Conservation (phyloP, 1,140 invertebrate genomes). For the Heliconius hewitsoni region DNA sequence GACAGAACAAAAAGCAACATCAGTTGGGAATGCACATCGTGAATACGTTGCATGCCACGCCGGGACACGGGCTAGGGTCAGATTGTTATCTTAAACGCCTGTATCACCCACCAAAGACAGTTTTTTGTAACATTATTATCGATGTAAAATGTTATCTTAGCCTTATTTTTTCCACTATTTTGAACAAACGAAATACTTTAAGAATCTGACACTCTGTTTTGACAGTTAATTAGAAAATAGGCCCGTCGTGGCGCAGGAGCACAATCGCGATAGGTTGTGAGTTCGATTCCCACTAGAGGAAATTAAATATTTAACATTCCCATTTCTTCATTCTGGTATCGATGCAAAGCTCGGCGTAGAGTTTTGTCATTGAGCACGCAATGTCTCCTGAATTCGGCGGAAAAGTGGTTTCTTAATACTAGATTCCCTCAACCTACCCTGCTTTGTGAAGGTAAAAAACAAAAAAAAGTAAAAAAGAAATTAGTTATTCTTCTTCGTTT, state of each 20-base stretch:
- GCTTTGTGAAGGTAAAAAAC: too few relatives aligned
- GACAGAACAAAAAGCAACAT: conserved; percentile 49
- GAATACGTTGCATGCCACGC: conserved; percentile 72
- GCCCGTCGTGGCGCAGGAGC: too few relatives aligned
- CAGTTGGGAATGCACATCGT: conserved; percentile 68
- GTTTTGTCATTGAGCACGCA: too few relatives aligned
- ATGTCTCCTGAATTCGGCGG: too few relatives aligned
- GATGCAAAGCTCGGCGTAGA: too few relatives aligned
- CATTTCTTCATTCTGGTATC: too few relatives aligned
- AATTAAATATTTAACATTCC: too few relatives aligned
- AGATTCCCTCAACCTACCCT: too few relatives aligned
- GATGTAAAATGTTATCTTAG: conserved; percentile 61
- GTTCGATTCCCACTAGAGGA: too few relatives aligned
- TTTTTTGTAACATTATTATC: conserved; percentile 76
- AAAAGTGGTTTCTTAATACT: too few relatives aligned
- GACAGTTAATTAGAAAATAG: conserved; percentile 14
- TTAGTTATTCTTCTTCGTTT: not conserved
- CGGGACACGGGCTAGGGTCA: conserved; percentile 69
- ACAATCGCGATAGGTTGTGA: too few relatives aligned
- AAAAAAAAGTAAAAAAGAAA: not conserved
- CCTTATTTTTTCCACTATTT: conserved; percentile 42
- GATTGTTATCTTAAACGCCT: conserved; percentile 80
- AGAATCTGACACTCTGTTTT: not conserved
- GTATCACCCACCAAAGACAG: conserved; percentile 77
- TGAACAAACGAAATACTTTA: conserved; percentile 6